Evolutionary conservation across 64 coral and sea anemone species (phyloP).

Genomic region (Anthopleura sola): DNA sequence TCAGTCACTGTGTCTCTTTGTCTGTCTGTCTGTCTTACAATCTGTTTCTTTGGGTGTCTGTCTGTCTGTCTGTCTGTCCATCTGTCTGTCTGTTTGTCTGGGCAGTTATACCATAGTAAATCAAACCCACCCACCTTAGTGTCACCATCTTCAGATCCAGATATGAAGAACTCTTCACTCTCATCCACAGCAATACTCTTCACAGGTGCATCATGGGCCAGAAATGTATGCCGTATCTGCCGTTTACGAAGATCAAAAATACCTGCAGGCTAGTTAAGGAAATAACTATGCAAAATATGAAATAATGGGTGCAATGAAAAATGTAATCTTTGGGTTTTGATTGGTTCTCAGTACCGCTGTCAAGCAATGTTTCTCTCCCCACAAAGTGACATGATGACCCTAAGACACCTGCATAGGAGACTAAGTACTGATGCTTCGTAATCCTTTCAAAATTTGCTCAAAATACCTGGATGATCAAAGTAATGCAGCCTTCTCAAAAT

Average conservation of each 20-base stretch:
- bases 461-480: neutral
- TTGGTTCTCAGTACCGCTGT: too few species aligned
- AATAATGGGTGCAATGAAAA: neutral
- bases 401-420: too few species aligned
- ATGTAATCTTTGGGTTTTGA: too few species aligned
- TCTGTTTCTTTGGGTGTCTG: too few species aligned
- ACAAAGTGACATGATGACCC: too few species aligned
- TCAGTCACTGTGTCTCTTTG: too few species aligned
- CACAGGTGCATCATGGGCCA: conserved; percentile 92
- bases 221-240: conserved; percentile 86
- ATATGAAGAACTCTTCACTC: conserved; percentile 93
- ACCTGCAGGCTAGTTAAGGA: conserved; percentile 52
- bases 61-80: too few species aligned
- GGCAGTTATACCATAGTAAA: neutral
- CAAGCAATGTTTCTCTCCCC: too few species aligned
- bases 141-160: conserved; percentile 94
- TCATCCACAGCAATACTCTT: conserved; percentile 94
- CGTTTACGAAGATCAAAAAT: conserved; percentile 87
- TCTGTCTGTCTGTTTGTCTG: neutral
- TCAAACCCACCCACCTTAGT: conserved; percentile 61
- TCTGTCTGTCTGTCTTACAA: neutral
- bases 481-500: too few species aligned
- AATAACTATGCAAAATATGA: neutral
- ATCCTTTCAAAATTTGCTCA: too few species aligned
- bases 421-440: too few species aligned